These are phyloP conservation scores for Gymnoscopelus microlampas DNA, from an alignment of 2,797 vertebrate genomes.

Conservation along the genomic window DNA sequence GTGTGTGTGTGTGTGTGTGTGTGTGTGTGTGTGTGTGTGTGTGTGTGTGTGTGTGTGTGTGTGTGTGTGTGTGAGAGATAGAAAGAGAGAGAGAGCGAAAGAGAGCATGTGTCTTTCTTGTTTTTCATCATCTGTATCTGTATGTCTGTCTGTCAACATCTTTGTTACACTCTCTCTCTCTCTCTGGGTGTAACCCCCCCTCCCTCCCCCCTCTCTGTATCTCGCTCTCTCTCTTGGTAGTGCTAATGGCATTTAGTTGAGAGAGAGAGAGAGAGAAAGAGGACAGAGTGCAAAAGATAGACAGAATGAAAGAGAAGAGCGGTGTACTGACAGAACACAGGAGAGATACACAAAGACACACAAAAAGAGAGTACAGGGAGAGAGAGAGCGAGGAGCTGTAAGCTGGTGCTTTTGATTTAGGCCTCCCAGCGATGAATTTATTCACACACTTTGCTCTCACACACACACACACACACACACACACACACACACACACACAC, in stretches of 20 bases:
- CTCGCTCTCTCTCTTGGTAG: too few species aligned
- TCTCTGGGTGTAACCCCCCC: background rate
- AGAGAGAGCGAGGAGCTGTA: too few species aligned
- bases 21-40: slow-evolving; percentile 1
- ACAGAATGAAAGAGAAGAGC: background rate
- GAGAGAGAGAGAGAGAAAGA: background rate
- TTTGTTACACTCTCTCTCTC: background rate
- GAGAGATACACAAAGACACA: background rate
- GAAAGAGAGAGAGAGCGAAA: too few species aligned
- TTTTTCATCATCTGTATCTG: background rate
- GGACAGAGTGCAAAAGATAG: background rate
- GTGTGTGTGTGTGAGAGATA: too few species aligned
- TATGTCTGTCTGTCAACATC: background rate
- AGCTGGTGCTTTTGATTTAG: too few species aligned
- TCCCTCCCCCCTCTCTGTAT: too few species aligned
- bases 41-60: background rate
- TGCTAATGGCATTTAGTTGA: background rate
- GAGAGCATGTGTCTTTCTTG: too few species aligned
- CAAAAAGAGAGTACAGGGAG: background rate
- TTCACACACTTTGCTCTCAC: too few species aligned
- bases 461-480: too few species aligned
- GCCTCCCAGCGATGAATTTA: too few species aligned
- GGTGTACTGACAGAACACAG: too few species aligned
- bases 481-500: background rate
- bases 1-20: slow-evolving; percentile 1